These are phyloP conservation scores for Gnathonemus longibarbis DNA, from an alignment of 2,113 vertebrate genomes.

Conservation along the genomic window DNA sequence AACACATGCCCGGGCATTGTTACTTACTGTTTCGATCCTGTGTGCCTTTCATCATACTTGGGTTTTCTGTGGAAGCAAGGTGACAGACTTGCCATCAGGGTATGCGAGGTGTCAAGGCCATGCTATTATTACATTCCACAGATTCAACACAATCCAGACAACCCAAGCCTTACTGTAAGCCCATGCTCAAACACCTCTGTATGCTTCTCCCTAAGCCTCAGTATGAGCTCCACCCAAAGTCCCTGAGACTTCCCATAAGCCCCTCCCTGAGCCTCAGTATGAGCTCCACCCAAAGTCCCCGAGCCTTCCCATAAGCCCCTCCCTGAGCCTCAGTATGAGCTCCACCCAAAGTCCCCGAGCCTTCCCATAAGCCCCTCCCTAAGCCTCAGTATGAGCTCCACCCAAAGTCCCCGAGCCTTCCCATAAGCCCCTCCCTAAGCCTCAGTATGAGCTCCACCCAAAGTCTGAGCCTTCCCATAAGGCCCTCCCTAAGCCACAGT, in stretches of 20 bases:
- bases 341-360: not conserved
- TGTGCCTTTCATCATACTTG: conserved; percentile 68
- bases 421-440: not conserved
- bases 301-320: not conserved
- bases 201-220: not conserved
- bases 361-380: not conserved
- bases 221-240: not conserved
- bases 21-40: conserved; percentile 62
- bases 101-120: not conserved
- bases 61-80: conserved; percentile 60
- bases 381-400: too few species aligned
- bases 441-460: not conserved
- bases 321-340: not conserved
- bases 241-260: not conserved
- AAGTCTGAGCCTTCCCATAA: not conserved
- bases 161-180: not conserved
- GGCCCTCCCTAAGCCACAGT: not conserved
- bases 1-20: not conserved
- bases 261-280: not conserved
- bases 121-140: not conserved
- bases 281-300: not conserved
- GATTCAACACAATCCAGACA: not conserved
- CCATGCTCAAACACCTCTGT: not conserved
- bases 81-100: not conserved
- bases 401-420: not conserved